These are phyloP conservation scores for Buteo buteo DNA, from an alignment of 2,113 vertebrate species.

Conservation along the genomic window DNA sequence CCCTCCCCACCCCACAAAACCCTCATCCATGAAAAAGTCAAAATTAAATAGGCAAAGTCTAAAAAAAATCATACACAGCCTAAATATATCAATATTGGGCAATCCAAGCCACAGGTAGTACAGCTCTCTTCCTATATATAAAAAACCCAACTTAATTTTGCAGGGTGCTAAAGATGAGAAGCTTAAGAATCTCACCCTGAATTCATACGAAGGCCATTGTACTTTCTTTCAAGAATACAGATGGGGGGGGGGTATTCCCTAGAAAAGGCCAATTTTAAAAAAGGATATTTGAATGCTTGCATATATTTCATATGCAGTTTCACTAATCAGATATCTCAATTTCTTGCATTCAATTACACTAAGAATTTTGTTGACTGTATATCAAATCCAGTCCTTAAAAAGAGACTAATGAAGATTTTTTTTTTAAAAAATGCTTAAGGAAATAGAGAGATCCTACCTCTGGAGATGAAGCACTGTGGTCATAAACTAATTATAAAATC, in stretches of 20 bases:
- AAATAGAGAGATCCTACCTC: not conserved
- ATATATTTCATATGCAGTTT: not conserved
- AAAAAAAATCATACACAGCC: not conserved
- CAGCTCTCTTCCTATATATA: not conserved
- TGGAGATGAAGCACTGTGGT: not conserved
- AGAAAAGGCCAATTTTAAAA: not conserved
- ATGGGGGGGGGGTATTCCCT: not conserved
- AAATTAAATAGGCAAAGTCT: not conserved
- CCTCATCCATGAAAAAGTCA: not conserved
- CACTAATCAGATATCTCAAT: not conserved
- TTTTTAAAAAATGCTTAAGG: not conserved
- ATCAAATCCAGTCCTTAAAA: not conserved
- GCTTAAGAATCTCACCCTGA: not conserved
- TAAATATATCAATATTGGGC: not conserved
- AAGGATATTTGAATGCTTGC: not conserved
- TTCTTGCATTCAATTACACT: not conserved
- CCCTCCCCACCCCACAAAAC: not conserved
- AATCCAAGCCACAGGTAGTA: not conserved
- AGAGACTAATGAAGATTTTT: not conserved
- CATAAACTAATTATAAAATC: not conserved
- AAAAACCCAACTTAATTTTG: not conserved
- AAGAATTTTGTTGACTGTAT: not conserved
- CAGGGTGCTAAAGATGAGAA: not conserved
- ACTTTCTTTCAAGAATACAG: not conserved
- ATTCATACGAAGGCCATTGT: not conserved